These are phyloP conservation scores for Periphyllus acericola DNA, from an alignment of 2,888 invertebrate species.

Conservation along the genomic window DNA sequence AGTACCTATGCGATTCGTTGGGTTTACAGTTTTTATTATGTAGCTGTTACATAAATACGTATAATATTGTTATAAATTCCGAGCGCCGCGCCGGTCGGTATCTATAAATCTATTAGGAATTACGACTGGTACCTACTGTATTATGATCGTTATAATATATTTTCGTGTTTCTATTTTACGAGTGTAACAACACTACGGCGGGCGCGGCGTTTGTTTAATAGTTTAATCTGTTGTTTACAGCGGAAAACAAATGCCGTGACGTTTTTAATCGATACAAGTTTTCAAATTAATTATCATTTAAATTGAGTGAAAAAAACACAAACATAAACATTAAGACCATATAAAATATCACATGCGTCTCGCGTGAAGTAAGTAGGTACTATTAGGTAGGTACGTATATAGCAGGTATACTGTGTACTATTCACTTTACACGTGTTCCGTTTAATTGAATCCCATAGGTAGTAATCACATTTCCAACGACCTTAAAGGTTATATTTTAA, in stretches of 20 bases:
- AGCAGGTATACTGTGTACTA: background rate
- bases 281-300: background rate
- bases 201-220: too few relatives aligned
- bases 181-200: background rate
- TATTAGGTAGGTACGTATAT: too few relatives aligned
- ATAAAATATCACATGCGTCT: too few relatives aligned
- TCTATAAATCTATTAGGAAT: too few relatives aligned
- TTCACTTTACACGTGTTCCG: background rate
- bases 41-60: background rate
- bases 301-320: too few relatives aligned
- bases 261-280: background rate
- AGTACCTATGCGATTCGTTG: background rate
- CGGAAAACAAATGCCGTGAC: background rate
- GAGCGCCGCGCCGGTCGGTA: background rate
- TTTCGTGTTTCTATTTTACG: background rate
- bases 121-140: too few relatives aligned
- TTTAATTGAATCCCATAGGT: constrained; percentile 27
- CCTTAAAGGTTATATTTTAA: constrained; percentile 45
- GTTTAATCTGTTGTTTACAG: too few relatives aligned
- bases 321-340: too few relatives aligned
- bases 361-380: too few relatives aligned
- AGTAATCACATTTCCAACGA: constrained; percentile 30
- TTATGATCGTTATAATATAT: background rate
- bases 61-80: background rate
- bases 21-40: background rate